Base-by-base conservation (phyloP, 2,113 vertebrate species). In the Grammomys surdaster region DNA sequence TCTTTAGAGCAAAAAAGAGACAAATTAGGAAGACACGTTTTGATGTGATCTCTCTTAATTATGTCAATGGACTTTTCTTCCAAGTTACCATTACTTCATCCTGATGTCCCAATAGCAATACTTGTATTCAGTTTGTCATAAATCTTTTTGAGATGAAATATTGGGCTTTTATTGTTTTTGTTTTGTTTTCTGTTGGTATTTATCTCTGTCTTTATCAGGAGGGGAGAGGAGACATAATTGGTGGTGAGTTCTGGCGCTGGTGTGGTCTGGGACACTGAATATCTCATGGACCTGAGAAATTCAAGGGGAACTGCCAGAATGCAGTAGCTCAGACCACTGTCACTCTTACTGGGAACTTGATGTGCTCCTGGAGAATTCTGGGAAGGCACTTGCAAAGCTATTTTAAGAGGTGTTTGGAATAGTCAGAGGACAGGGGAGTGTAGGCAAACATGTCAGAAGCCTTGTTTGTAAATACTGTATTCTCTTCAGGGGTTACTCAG, bases 251-350 rank as follows among this genome's bases (percentile, higher is more conserved):
- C 84, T 93, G 26, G 58, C 77, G 43, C 1, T 88, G n/a, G 36
- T 81, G 46, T 63, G 93, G 73, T 87, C 60, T 85, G 60, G 36
- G 63, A 93, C 75, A 67, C 51, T 58, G 78, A 65, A 56, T 70
- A 85, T 95, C 97, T 98, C 95, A 67, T 90, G 95, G 95, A 94
- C 56, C 77, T 89, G 69, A 58, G 88, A 96, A 63, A 91, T 92
- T 98, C 69, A 7, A 88, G 92, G 28, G 1, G 33, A 95, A 80
- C 36, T 94, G 88, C 91, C 89, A 96, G 86, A 98, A 90, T 24
- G 56, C 13, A 28, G n/a, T 48, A 88, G 89, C 72, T 69, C 80
- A 96, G 84, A 19, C 48, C n/a, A 12, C 91, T 94, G 80, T 94
- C 96, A 91, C 65, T 51, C 97, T 95, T 60, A 63, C 78, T 40